Percentiles rank a stretch among this genome's conserved stretches.
Conservation (phyloP, 2,113 vertebrate species). For the Odocoileus virginianus region DNA sequence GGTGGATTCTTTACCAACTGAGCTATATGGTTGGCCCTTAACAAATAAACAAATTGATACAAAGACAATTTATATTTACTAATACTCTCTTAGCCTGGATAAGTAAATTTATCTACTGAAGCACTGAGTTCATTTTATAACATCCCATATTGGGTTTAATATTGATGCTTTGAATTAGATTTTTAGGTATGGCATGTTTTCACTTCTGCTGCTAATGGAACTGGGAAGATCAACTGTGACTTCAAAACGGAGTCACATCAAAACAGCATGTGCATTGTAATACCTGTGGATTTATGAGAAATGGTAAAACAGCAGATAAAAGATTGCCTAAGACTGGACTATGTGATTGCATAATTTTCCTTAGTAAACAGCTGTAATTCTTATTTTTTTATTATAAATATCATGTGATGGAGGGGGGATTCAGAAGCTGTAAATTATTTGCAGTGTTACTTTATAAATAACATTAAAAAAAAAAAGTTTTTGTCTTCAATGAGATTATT, state of each 20-base stretch:
- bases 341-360: neutral
- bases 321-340: neutral
- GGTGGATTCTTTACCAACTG: neutral
- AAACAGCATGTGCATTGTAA: neutral
- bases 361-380: neutral
- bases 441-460: neutral
- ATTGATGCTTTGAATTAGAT: neutral
- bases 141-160: neutral
- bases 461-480: neutral
- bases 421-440: neutral
- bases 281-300: neutral
- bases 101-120: neutral
- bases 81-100: neutral
- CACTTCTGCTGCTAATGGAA: neutral
- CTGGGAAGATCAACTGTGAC: neutral
- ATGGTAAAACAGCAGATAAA: neutral
- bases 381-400: conserved; percentile 1
- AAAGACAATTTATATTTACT: neutral
- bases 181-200: neutral
- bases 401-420: neutral
- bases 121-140: neutral
- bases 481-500: neutral
- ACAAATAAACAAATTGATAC: neutral
- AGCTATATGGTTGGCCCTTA: neutral
- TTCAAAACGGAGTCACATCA: neutral